Percentiles rank a stretch among this genome's conserved stretches.
These are phyloP conservation scores for Pecten maximus DNA, from an alignment of 2,888 invertebrate species.

Conservation along the genomic window DNA sequence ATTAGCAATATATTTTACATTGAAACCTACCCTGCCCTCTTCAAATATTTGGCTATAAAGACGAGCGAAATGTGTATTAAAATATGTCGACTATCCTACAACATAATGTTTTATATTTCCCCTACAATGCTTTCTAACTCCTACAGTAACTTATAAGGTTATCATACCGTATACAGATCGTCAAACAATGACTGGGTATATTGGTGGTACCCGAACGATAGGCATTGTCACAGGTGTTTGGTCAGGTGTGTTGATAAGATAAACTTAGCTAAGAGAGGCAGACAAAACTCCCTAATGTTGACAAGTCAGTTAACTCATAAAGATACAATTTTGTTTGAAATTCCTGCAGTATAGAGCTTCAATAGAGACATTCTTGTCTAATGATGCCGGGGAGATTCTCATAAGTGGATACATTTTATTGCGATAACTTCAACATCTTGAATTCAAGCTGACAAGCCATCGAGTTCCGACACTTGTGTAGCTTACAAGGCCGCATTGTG, in stretches of 20 bases:
- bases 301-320: neutral
- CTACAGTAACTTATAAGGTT: neutral
- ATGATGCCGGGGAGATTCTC: neutral
- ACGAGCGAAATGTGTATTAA: neutral
- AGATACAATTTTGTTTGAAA: neutral
- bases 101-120: neutral
- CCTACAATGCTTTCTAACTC: neutral
- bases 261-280: neutral
- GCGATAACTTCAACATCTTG: neutral
- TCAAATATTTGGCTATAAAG: no score
- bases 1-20: no score
- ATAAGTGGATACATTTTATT: neutral
- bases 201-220: neutral
- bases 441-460: neutral
- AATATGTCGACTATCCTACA: neutral
- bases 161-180: neutral
- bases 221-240: neutral
- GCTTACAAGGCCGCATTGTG: neutral
- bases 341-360: neutral
- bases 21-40: no score
- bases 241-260: conserved; percentile 1
- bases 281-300: neutral
- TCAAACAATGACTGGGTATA: neutral
- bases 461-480: neutral
- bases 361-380: neutral